These are phyloP conservation scores for Bombus fervidus DNA, from an alignment of 1,140 invertebrate genomes.

Conservation along the genomic window DNA sequence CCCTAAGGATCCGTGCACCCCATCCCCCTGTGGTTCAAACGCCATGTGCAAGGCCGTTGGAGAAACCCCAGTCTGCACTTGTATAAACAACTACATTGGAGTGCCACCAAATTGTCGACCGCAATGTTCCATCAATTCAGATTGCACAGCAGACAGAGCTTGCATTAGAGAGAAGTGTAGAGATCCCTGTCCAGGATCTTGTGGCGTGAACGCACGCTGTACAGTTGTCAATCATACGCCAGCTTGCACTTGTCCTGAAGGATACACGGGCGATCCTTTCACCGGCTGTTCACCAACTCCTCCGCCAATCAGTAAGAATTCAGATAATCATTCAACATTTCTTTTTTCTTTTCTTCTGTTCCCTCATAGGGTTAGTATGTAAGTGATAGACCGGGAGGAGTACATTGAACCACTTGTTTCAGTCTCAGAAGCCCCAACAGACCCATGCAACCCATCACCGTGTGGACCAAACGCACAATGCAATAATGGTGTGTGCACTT, in stretches of 20 bases:
- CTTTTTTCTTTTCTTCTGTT: too few species aligned
- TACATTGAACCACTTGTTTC: not conserved
- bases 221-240: slow-evolving; percentile 83
- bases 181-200: slow-evolving; percentile 84
- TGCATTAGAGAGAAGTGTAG: slow-evolving; percentile 82
- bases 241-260: slow-evolving; percentile 84
- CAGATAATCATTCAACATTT: not conserved
- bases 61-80: slow-evolving; percentile 82
- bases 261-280: slow-evolving; percentile 83
- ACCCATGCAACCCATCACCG: slow-evolving; percentile 86
- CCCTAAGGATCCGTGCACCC: slow-evolving; percentile 79
- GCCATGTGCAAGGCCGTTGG: slow-evolving; percentile 81
- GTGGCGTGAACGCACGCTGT: slow-evolving; percentile 84
- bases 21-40: slow-evolving; percentile 83
- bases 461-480: slow-evolving; percentile 87
- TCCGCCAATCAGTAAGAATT: slow-evolving; percentile 24
- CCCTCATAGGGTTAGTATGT: not conserved
- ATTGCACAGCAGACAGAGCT: slow-evolving; percentile 82
- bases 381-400: not conserved
- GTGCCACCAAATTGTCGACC: slow-evolving; percentile 84
- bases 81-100: slow-evolving; percentile 83
- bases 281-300: slow-evolving; percentile 68
- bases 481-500: slow-evolving; percentile 85
- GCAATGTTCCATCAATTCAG: slow-evolving; percentile 82
- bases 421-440: slow-evolving; percentile 65